Percentiles rank a stretch among this genome's conserved stretches.
Conservation (phyloP, 2,888 invertebrate species). For the Athalia cordata region DNA sequence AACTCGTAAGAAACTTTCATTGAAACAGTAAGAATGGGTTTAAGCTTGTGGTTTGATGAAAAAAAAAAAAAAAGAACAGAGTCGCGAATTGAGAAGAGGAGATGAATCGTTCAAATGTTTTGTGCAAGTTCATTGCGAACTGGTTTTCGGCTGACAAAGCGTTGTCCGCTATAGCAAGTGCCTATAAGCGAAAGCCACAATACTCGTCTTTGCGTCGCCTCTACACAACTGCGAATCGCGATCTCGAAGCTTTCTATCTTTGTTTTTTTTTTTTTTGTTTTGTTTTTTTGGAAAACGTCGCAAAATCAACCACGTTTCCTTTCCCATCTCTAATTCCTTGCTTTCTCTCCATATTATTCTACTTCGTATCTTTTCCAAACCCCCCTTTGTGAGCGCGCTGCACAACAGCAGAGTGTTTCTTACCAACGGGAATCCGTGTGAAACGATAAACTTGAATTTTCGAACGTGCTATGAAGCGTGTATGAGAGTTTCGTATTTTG, state of each 20-base stretch:
- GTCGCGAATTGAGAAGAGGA: too few species aligned
- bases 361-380: background rate
- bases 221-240: slow-evolving; percentile 13
- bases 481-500: too few species aligned
- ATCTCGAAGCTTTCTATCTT: background rate
- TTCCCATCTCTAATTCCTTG: background rate
- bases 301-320: background rate
- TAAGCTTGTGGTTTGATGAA: background rate
- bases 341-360: background rate
- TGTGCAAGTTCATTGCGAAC: slow-evolving; percentile 35
- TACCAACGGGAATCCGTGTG: background rate
- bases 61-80: background rate
- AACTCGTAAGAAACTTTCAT: too few species aligned
- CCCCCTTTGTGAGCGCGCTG: background rate
- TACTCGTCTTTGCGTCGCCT: slow-evolving; percentile 29
- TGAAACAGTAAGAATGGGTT: background rate
- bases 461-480: too few species aligned
- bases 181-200: slow-evolving; percentile 15
- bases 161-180: slow-evolving; percentile 37
- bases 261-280: background rate
- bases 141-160: slow-evolving; percentile 26
- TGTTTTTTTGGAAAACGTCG: slow-evolving; percentile 28
- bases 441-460: too few species aligned
- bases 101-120: slow-evolving; percentile 24
- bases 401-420: background rate